A percentile compares a stretch with the other conserved stretches of the same genome.
Conservation (phyloP, 2,888 invertebrate genomes). For the Drosophila ustulata region DNA sequence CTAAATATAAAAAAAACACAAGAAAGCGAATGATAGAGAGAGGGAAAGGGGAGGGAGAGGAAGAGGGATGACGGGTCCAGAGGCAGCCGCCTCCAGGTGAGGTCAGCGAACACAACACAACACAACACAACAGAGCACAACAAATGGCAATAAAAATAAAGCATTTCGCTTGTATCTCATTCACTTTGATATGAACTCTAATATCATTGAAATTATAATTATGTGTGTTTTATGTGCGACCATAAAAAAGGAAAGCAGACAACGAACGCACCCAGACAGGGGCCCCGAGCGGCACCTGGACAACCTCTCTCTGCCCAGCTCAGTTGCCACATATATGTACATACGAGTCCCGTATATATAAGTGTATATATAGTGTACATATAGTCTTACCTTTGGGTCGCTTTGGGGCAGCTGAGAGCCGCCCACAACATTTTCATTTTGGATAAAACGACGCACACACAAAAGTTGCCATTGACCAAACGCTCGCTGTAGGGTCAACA, state of each 20-base stretch:
- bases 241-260: conserved; percentile 51
- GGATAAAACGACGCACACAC: conserved; percentile 8
- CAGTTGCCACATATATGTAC: conserved; percentile 5
- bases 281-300: conserved; percentile 6
- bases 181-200: conserved; percentile 74
- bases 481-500: conserved; percentile 13
- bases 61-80: not conserved
- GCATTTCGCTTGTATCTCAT: conserved; percentile 65
- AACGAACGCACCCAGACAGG: conserved; percentile 15
- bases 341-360: not conserved
- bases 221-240: conserved; percentile 70
- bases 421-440: conserved; percentile 42
- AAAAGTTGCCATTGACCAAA: conserved; percentile 48
- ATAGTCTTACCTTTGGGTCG: conserved; percentile 16
- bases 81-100: conserved; percentile 16
- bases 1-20: conserved; percentile 17
- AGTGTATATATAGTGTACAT: conserved; percentile 2
- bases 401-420: conserved; percentile 19
- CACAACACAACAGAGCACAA: conserved; percentile 5
- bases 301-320: conserved; percentile 9
- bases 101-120: conserved; percentile 32
- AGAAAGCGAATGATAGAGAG: not conserved
- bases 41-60: not conserved
- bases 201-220: conserved; percentile 80
- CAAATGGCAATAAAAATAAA: conserved; percentile 53